phyloP scores from a whole-genome alignment of 2,113 vertebrate genomes.

The Excalfactoria chinensis region DNA sequence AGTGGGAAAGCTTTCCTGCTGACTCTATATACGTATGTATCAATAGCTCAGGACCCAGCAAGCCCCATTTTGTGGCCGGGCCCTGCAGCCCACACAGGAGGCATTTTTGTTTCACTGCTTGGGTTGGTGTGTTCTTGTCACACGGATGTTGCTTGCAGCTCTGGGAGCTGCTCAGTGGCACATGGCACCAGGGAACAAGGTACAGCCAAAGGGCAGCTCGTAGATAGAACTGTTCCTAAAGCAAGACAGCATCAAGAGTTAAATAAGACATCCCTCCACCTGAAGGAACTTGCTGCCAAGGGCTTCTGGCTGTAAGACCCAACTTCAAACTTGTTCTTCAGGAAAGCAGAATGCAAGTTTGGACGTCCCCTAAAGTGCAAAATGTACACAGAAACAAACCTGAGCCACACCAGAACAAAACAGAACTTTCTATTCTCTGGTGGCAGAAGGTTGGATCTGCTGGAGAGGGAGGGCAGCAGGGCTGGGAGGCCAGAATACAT shows the following conservation, averaged over 20 bases:
- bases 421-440: neutral
- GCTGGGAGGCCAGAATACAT: rapidly evolving
- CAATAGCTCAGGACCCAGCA: conserved; percentile 25
- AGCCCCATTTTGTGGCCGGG: neutral
- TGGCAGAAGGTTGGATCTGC: neutral
- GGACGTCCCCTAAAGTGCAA: neutral
- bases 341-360: neutral
- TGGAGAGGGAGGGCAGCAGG: neutral
- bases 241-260: neutral
- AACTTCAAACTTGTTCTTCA: neutral
- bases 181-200: neutral
- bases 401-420: neutral
- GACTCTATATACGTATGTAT: neutral
- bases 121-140: neutral
- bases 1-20: conserved; percentile 4
- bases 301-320: neutral
- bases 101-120: neutral
- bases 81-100: neutral
- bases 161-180: neutral
- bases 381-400: neutral
- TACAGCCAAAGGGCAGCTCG: neutral
- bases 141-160: neutral
- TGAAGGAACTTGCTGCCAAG: neutral
- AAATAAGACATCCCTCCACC: neutral
- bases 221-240: neutral